Evolutionary conservation across 2,113 vertebrate species (phyloP), one percentile per base, ranked within the genome.

Genomic region (Dasypus novemcinctus): DNA sequence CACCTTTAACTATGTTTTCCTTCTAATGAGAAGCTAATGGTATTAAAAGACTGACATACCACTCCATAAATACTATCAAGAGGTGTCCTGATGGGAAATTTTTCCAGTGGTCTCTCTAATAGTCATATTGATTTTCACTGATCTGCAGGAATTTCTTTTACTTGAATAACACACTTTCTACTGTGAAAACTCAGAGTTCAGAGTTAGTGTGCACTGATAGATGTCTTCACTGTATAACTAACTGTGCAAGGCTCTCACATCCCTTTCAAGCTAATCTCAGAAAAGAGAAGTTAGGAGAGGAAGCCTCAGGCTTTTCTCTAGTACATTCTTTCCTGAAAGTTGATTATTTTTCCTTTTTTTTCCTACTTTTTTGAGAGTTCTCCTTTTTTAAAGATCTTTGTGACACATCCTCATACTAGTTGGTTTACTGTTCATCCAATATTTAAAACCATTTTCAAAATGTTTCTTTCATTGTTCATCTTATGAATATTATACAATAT

Each of bases 381-480:
- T 89, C 6, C 29, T 63, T 91, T 33, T 15, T 41, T 92, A 76
- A 59, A n/a, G 5, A 52, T 74, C 49, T 74, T 59, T 63, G 31
- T 57, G 18, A 2, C 63, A 82, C 36, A 52, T 74, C 9, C 2
- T 61, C 46, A 54, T 82, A 43, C 25, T 89, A 29, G 80, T 59
- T 91, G 52, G 14, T 83, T 91, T 94, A 84, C 4, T n/a, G 61
- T 57, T 87, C 2, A 49, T 63, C 64, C 6, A 86, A 0, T 87
- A 78, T 78, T 94, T 96, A 59, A 61, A 95, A 72, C 5, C 36
- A 76, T 86, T 86, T 91, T 89, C 38, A 89, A 92, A 82, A 43
- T 71, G 7, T 3, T 33, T 69, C 54, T 85, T 76, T 79, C 33
- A 59, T 80, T 72, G 33, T 3, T 64, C 17, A 84, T 66, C 7